These are phyloP conservation scores for Morelia viridis DNA, from an alignment of 2,797 vertebrate genomes.

Conservation along the genomic window DNA sequence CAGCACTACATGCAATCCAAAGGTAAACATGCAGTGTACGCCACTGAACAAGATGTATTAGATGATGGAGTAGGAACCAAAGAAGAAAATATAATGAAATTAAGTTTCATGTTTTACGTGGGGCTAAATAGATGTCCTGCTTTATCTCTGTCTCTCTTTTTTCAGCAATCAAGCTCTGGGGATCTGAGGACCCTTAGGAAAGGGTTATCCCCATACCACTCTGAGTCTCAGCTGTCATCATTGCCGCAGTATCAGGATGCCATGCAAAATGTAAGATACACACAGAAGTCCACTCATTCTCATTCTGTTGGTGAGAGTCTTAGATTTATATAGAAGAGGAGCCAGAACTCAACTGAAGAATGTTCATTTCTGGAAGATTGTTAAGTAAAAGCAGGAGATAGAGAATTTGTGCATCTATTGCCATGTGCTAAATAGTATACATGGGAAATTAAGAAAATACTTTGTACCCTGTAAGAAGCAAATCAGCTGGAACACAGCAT, in stretches of 20 bases:
- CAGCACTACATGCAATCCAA: neutral
- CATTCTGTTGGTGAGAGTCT: accelerated
- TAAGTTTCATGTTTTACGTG: neutral
- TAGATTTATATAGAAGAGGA: accelerated
- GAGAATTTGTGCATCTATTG: neutral
- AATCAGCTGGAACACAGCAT: neutral
- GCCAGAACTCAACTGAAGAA: neutral
- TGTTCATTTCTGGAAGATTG: neutral
- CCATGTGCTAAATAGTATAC: neutral
- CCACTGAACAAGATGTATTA: neutral
- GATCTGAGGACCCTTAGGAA: conserved; percentile 90
- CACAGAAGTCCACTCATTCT: conserved; percentile 21
- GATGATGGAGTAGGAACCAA: neutral
- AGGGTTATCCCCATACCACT: conserved; percentile 91
- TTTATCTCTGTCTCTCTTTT: conserved; percentile 7
- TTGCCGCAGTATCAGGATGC: conserved; percentile 87
- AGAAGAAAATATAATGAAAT: neutral
- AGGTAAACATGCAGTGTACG: neutral
- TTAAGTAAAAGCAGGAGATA: neutral
- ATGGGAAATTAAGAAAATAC: neutral
- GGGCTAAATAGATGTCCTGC: neutral
- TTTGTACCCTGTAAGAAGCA: neutral
- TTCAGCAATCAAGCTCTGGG: conserved; percentile 82
- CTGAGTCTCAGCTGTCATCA: conserved; percentile 90
- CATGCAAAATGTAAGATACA: conserved; percentile 84